Percentiles rank a stretch among this genome's conserved stretches.
Conservation (phyloP, 2,113 vertebrate species). For the Clinocottus analis region DNA sequence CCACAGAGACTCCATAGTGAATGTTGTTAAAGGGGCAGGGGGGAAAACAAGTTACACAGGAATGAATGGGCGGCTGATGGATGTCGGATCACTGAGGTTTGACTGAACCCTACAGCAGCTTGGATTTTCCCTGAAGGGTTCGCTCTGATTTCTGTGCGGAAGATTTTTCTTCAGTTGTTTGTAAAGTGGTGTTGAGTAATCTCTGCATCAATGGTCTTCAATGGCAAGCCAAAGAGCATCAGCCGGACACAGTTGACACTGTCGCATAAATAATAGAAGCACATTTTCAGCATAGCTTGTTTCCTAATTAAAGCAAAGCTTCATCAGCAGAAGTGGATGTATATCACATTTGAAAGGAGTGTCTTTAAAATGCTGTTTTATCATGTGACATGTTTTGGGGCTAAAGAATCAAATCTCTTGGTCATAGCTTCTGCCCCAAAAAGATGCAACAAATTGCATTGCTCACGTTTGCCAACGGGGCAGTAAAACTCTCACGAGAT, state of each 20-base stretch:
- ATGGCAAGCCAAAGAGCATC: slow-evolving; percentile 22
- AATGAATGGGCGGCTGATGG: slow-evolving; percentile 16
- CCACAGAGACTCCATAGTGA: slow-evolving; percentile 44
- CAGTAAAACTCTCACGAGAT: slow-evolving; percentile 30
- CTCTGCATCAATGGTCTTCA: slow-evolving; percentile 10
- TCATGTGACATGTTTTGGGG: slow-evolving; percentile 19
- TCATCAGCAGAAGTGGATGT: slow-evolving; percentile 43
- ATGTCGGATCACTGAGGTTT: slow-evolving; percentile 18
- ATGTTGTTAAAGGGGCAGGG: slow-evolving; percentile 45
- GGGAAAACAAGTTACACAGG: slow-evolving; percentile 30
- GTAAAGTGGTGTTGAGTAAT: slow-evolving; percentile 33
- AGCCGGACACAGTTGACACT: not conserved
- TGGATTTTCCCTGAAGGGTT: slow-evolving; percentile 26
- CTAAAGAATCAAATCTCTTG: not conserved
- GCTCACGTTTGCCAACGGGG: slow-evolving; percentile 24
- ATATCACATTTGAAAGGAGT: slow-evolving; percentile 24
- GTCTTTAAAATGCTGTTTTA: slow-evolving; percentile 17
- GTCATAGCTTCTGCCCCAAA: not conserved
- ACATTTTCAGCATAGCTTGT: slow-evolving; percentile 36
- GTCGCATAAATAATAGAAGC: slow-evolving; percentile 45
- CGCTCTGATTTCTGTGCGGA: slow-evolving; percentile 11
- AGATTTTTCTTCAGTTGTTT: slow-evolving; percentile 30
- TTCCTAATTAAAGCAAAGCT: slow-evolving; percentile 48
- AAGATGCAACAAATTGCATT: slow-evolving; percentile 12
- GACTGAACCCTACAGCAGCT: slow-evolving; percentile 25